phyloP scores from a whole-genome alignment of 2,797 vertebrate species.

The Pelobates cultripes region DNA sequence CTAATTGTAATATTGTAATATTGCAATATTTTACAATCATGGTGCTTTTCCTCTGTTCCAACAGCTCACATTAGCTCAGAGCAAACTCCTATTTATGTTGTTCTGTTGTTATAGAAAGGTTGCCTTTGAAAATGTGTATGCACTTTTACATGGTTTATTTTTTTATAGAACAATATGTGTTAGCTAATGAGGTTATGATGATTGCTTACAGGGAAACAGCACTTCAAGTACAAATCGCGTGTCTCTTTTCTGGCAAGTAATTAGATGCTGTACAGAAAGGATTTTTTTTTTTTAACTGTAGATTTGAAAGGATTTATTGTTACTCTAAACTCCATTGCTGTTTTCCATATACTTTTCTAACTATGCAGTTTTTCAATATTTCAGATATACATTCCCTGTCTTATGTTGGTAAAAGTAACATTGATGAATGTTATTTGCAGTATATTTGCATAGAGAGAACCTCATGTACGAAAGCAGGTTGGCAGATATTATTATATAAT shows the following conservation, averaged over 20 bases:
- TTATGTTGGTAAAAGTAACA: neutral
- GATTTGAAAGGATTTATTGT: neutral
- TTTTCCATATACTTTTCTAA: neutral
- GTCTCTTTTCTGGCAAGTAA: slow-evolving; percentile 3
- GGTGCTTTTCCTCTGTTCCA: neutral
- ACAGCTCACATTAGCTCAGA: neutral
- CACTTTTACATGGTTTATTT: neutral
- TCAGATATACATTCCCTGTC: neutral
- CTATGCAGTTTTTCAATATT: neutral
- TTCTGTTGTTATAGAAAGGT: neutral
- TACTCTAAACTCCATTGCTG: neutral
- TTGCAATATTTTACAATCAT: neutral
- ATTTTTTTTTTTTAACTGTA: neutral
- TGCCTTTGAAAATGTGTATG: neutral
- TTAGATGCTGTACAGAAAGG: neutral
- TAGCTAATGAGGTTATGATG: neutral
- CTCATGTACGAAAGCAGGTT: too few species aligned
- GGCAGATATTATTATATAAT: too few species aligned
- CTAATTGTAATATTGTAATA: neutral
- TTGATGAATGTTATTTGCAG: too few species aligned
- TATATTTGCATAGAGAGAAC: too few species aligned
- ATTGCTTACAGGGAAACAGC: neutral
- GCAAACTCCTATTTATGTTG: neutral
- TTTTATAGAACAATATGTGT: slow-evolving; percentile 1
- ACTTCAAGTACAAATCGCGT: neutral